Evolutionary conservation across 2,113 vertebrate genomes (phyloP).

Genomic region (Centropus bengalensis): DNA sequence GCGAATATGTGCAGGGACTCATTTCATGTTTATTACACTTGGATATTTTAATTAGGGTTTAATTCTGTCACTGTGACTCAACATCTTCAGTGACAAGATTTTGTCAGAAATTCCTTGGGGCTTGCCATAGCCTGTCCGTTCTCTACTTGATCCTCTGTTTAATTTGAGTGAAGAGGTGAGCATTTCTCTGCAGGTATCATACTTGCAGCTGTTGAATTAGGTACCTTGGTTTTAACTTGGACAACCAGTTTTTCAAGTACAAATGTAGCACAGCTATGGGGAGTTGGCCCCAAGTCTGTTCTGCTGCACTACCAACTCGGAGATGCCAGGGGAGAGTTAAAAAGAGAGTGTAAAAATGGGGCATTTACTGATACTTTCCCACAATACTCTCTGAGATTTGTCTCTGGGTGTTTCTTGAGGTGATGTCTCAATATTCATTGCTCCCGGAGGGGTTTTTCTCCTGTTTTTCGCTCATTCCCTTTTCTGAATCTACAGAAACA

Average conservation of each 20-base stretch:
- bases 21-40: neutral
- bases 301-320: neutral
- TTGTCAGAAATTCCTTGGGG: neutral
- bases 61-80: neutral
- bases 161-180: neutral
- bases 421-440: neutral
- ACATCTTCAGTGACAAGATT: neutral
- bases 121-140: neutral
- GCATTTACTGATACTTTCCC: neutral
- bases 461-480: neutral
- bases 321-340: neutral
- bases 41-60: neutral
- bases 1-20: neutral
- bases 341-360: neutral
- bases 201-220: neutral
- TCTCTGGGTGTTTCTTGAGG: neutral
- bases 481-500: neutral
- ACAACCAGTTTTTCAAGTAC: neutral
- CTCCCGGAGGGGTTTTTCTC: neutral
- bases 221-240: neutral
- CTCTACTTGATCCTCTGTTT: neutral
- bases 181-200: neutral
- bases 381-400: neutral
- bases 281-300: neutral
- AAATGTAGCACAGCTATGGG: neutral